Evolutionary conservation across 2,797 vertebrate species (phyloP).

Genomic region (Cyclopterus lumpus): DNA sequence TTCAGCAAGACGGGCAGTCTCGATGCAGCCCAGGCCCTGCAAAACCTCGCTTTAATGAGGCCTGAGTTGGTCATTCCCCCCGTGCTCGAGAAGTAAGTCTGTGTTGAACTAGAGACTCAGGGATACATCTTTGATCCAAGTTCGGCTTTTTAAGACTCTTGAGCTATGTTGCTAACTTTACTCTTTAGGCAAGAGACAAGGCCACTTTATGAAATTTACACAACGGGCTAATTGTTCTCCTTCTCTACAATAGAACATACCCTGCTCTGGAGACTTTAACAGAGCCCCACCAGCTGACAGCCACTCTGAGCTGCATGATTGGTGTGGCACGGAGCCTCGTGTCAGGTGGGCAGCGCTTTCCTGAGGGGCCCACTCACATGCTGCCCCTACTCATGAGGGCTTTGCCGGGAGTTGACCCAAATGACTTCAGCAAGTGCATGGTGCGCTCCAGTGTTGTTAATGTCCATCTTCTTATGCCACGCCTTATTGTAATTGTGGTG

Average conservation of each 20-base stretch:
- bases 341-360: constrained; percentile 90
- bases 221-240: constrained; percentile 56
- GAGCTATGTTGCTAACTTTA: constrained; percentile 1
- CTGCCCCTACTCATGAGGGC: constrained; percentile 97
- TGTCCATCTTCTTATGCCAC: not conserved
- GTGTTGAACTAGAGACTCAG: not conserved
- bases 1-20: constrained; percentile 98
- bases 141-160: constrained; percentile 15
- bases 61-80: constrained; percentile 97
- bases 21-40: constrained; percentile 95
- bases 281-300: constrained; percentile 97
- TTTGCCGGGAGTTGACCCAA: constrained; percentile 96
- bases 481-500: not conserved
- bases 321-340: constrained; percentile 96
- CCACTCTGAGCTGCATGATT: constrained; percentile 97
- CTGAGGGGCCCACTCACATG: constrained; percentile 97
- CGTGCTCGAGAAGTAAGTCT: constrained; percentile 94
- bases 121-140: not conserved
- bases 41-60: constrained; percentile 96
- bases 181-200: not conserved
- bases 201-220: constrained; percentile 26
- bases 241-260: constrained; percentile 87
- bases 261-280: constrained; percentile 96
- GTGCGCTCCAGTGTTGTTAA: constrained; percentile 76
- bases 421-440: constrained; percentile 99